Evolutionary conservation across 37 sponge, comb jelly and placozoan species (phyloP).

Genomic region (Haliclona indistincta): DNA sequence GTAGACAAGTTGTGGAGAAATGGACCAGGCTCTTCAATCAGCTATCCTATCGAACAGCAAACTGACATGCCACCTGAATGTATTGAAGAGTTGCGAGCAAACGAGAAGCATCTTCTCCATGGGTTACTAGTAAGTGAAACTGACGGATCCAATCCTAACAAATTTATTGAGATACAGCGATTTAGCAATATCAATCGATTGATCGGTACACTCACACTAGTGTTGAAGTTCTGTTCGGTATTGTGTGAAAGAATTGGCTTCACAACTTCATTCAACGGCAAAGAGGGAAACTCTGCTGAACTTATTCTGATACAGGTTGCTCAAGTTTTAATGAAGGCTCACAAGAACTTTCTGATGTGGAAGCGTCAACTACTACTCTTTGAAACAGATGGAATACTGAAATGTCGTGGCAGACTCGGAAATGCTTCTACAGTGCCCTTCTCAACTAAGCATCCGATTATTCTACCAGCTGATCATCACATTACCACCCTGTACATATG

Average conservation of each 20-base stretch:
- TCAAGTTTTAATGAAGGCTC: neutral
- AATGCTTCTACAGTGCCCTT: slow-evolving; percentile 25
- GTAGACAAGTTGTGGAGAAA: slow-evolving; percentile 24
- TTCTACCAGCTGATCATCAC: slow-evolving; percentile 28
- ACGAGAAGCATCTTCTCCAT: slow-evolving; percentile 15
- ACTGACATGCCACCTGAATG: slow-evolving; percentile 17
- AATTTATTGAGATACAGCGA: no score
- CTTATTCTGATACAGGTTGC: neutral
- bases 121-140: neutral
- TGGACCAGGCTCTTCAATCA: slow-evolving; percentile 1
- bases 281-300: no score
- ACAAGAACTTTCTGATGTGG: neutral
- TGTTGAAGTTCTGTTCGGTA: slow-evolving; percentile 13
- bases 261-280: neutral
- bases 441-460: slow-evolving; percentile 41
- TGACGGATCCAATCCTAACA: no score
- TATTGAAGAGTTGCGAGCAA: slow-evolving; percentile 14
- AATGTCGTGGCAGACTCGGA: slow-evolving; percentile 31
- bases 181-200: no score
- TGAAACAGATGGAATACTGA: slow-evolving; percentile 12
- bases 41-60: neutral
- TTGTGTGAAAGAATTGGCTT: no score
- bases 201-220: neutral
- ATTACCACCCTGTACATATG: slow-evolving; percentile 24
- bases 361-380: slow-evolving; percentile 13